These are phyloP conservation scores for Lasioglossum villosulum DNA, from an alignment of 2,888 invertebrate genomes.

Conservation along the genomic window DNA sequence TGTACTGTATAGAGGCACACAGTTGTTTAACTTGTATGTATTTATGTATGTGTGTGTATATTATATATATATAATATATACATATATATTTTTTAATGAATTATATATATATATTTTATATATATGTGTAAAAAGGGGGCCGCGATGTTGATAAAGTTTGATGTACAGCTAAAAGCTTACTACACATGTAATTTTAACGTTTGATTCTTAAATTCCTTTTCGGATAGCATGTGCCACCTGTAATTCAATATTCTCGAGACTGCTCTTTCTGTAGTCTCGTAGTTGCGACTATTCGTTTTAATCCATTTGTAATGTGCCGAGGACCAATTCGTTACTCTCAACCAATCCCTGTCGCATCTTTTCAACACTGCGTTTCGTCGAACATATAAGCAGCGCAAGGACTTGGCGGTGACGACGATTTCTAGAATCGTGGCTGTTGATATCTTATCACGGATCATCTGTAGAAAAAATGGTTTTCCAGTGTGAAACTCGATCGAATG, in stretches of 20 bases:
- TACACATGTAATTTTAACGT: slow-evolving; percentile 81
- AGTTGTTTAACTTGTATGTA: neutral
- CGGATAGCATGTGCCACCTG: slow-evolving; percentile 89
- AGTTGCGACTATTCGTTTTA: slow-evolving; percentile 87
- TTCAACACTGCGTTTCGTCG: slow-evolving; percentile 90
- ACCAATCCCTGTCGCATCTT: slow-evolving; percentile 89
- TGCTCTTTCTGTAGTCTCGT: slow-evolving; percentile 88
- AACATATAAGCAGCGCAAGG: slow-evolving; percentile 88
- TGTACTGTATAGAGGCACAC: slow-evolving; percentile 13
- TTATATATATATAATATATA: too few species aligned
- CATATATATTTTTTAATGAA: too few species aligned
- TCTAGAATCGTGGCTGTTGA: slow-evolving; percentile 91
- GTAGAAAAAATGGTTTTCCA: slow-evolving; percentile 44
- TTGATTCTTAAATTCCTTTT: slow-evolving; percentile 87
- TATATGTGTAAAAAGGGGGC: neutral
- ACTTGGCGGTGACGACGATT: slow-evolving; percentile 88
- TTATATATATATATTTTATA: too few species aligned
- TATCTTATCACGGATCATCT: slow-evolving; percentile 91
- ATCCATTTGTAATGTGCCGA: slow-evolving; percentile 89
- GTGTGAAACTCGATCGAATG: slow-evolving; percentile 5
- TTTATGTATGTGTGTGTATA: neutral
- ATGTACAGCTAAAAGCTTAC: slow-evolving; percentile 47
- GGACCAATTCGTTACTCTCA: slow-evolving; percentile 88
- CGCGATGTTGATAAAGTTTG: slow-evolving; percentile 11
- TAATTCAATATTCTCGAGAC: slow-evolving; percentile 89